Conservation (phyloP, 2,113 vertebrate species). For the Hepsetus odoe region DNA sequence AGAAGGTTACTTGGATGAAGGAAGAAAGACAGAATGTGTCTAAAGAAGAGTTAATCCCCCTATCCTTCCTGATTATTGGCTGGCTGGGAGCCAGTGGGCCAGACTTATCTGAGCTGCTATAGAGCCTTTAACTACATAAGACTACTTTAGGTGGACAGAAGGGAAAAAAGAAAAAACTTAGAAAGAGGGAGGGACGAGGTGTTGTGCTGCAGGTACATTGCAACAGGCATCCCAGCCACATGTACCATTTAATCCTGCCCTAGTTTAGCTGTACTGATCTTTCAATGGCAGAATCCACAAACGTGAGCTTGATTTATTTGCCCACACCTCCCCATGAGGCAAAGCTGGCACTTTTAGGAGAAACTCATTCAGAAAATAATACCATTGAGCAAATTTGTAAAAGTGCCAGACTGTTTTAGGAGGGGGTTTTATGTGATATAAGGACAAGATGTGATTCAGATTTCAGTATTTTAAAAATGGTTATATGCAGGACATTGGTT, state of each 20-base stretch:
- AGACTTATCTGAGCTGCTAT: conserved; percentile 26
- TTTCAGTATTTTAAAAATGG: too few species aligned
- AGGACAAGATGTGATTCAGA: too few species aligned
- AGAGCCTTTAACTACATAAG: conserved; percentile 11
- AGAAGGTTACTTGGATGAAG: conserved; percentile 18
- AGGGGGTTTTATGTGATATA: too few species aligned
- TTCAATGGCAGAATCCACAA: neutral
- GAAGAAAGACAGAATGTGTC: conserved; percentile 25
- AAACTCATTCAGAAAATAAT: neutral
- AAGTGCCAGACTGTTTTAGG: too few species aligned
- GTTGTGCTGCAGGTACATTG: conserved; percentile 6
- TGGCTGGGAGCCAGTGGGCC: conserved; percentile 20
- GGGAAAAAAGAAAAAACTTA: neutral
- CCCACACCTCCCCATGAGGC: neutral
- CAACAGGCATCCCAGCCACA: conserved; percentile 14
- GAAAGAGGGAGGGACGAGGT: conserved; percentile 40
- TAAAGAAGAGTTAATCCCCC: conserved; percentile 43
- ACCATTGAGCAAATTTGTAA: neutral
- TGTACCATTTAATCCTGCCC: conserved; percentile 2
- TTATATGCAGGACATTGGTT: too few species aligned
- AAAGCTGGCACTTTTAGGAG: neutral
- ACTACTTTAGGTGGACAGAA: neutral
- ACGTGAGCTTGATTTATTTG: neutral
- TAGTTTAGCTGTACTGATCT: neutral
- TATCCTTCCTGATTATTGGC: conserved; percentile 47